Evolutionary conservation across 2,888 invertebrate species (phyloP).

Genomic region (Apocheima hispidaria): DNA sequence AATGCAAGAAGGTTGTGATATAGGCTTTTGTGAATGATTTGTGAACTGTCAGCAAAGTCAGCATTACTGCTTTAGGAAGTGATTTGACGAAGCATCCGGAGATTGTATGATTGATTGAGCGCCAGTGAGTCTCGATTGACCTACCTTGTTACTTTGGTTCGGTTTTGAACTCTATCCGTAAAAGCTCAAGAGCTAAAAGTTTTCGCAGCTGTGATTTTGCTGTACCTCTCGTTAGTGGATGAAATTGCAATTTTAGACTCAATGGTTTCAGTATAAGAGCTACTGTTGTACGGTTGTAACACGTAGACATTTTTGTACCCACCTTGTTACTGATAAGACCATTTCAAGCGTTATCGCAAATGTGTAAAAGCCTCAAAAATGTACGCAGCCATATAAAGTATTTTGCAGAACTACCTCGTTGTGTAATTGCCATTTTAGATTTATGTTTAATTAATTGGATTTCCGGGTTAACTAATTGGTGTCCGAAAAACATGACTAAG

Average conservation of each 20-base stretch:
- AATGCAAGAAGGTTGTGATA: background rate
- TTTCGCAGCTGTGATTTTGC: background rate
- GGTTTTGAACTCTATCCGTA: background rate
- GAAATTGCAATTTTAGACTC: slow-evolving; percentile 2
- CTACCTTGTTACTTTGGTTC: background rate
- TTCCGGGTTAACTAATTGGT: slow-evolving; percentile 11
- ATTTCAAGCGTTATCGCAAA: slow-evolving; percentile 9
- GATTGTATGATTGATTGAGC: slow-evolving; percentile 32
- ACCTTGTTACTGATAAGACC: background rate
- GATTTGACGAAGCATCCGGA: slow-evolving; percentile 32
- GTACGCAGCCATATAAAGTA: background rate
- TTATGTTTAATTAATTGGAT: slow-evolving; percentile 13
- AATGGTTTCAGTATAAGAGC: background rate
- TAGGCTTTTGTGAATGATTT: slow-evolving; percentile 12
- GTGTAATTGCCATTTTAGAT: slow-evolving; percentile 26
- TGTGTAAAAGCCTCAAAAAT: background rate
- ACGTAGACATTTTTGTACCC: background rate
- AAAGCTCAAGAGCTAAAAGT: background rate
- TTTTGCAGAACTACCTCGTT: slow-evolving; percentile 13
- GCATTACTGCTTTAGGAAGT: slow-evolving; percentile 28
- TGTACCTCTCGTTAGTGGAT: background rate
- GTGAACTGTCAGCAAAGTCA: slow-evolving; percentile 31
- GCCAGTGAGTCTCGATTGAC: slow-evolving; percentile 7
- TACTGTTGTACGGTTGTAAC: background rate
- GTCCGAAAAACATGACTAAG: slow-evolving; percentile 4